phyloP scores from a whole-genome alignment of 2,888 invertebrate species.

The Ornithoptera alexandrae region DNA sequence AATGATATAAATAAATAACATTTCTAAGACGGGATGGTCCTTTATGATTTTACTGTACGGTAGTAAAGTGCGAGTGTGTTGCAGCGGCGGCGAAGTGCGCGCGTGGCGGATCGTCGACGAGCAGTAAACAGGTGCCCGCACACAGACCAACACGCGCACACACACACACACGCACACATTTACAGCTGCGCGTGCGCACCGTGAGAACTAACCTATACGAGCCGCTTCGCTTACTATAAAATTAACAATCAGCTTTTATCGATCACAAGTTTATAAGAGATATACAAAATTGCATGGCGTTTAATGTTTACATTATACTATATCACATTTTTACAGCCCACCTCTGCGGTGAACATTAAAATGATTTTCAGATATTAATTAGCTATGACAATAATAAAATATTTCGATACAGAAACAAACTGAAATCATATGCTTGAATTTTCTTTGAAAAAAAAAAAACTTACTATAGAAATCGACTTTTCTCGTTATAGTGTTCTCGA shows the following conservation, averaged over 20 bases:
- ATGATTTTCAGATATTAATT: neutral
- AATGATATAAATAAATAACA: neutral
- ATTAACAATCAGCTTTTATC: conserved; percentile 17
- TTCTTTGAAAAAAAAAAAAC: no score
- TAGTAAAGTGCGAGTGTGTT: conserved; percentile 63
- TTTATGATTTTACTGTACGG: neutral
- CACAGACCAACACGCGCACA: conserved; percentile 14
- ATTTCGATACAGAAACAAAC: neutral
- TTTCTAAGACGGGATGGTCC: neutral
- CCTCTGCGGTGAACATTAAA: neutral
- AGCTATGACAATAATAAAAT: no score
- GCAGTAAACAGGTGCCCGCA: conserved; percentile 53
- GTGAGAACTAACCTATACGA: conserved; percentile 18
- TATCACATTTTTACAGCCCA: neutral
- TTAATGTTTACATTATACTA: conserved; percentile 5
- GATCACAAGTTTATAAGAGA: neutral
- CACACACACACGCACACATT: neutral
- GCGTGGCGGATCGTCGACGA: conserved; percentile 80
- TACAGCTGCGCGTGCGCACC: conserved; percentile 14
- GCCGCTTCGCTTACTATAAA: conserved; percentile 16
- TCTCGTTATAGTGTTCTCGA: no score
- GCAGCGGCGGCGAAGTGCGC: conserved; percentile 86
- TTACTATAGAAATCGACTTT: no score
- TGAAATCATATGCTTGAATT: neutral
- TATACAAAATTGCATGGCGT: conserved; percentile 5